Evolutionary conservation across 2,797 vertebrate species (phyloP), one percentile per base, ranked within the genome.

Genomic region (Erpetoichthys calabaricus): DNA sequence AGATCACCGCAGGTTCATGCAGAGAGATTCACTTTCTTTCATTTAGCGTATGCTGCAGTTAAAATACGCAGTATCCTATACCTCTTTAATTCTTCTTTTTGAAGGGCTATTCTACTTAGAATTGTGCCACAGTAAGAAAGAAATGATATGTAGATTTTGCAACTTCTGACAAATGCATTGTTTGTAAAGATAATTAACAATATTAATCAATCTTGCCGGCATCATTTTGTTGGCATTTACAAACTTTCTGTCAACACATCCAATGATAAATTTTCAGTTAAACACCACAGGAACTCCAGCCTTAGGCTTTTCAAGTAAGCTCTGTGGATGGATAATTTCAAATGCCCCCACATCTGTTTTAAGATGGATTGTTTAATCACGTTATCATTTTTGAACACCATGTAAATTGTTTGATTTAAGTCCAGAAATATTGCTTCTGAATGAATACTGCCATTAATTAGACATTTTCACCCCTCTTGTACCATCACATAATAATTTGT

Each of bases 371-470:
- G 45, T 53, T 6, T 44, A 44, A 53, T 68, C 64, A 61, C 58
- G 57, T 60, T 49, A 49, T 49, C 47, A 59, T 60, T 60, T 58
- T 59, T 57, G 59, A 62, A n/a, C 61, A 54, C 25, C 8, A 42
- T 42, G 59, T 56, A 60, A 62, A 65, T 62, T 59, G 55, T 65
- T 61, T 44, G 63, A 63, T 60, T 62, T 64, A 64, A 62, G 53
- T 55, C 64, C 67, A 64, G 9, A 7, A 25, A 59, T n/a, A 49
- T 70, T 64, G 60, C 66, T 64, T 65, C 56, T 63, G 57, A 56
- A 46, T 51, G 45, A 54, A 57, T 49, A 43, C 49, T 59, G 50
- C 56, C 47, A 59, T 7, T 42, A 54, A 7, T 42, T 54, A 7
- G 53, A 6, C 10, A 25, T 41, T 54, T 25, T 25, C 25, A 25